phyloP scores from a whole-genome alignment of 2,888 invertebrate species.

The Callyntrura sp. region DNA sequence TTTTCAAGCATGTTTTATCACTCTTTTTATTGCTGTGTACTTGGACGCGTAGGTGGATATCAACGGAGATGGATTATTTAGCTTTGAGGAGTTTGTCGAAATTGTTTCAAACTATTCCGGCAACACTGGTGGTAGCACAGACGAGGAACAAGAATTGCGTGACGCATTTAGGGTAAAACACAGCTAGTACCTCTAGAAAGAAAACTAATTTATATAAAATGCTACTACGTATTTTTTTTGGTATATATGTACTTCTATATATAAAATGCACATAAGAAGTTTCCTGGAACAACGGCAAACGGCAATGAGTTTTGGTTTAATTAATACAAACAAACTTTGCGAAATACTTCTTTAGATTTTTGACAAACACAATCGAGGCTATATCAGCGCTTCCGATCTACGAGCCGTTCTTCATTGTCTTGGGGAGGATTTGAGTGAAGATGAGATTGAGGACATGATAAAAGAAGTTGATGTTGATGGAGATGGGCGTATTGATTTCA shows the following conservation, averaged over 20 bases:
- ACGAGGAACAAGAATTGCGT: constrained; percentile 86
- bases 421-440: constrained; percentile 95
- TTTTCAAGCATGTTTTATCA: constrained; percentile 21
- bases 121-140: constrained; percentile 84
- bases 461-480: constrained; percentile 98
- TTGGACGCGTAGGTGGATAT: constrained; percentile 80
- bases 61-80: constrained; percentile 84
- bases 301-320: not conserved
- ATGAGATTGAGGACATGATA: constrained; percentile 98
- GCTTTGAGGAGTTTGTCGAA: constrained; percentile 85
- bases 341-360: constrained; percentile 87
- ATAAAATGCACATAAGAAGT: not conserved
- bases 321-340: not conserved
- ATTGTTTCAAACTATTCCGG: constrained; percentile 84
- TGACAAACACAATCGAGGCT: constrained; percentile 96
- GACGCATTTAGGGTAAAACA: constrained; percentile 92
- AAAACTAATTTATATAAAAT: too few relatives aligned
- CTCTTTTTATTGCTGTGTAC: not conserved
- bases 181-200: too few relatives aligned
- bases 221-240: too few relatives aligned
- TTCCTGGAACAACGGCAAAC: constrained; percentile 5
- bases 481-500: constrained; percentile 96
- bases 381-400: constrained; percentile 95
- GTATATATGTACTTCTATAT: too few relatives aligned
- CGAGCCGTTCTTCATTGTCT: constrained; percentile 95